These are phyloP conservation scores for Astropecten irregularis DNA, from an alignment of 53 echinoderm and acorn worm species.

Conservation along the genomic window DNA sequence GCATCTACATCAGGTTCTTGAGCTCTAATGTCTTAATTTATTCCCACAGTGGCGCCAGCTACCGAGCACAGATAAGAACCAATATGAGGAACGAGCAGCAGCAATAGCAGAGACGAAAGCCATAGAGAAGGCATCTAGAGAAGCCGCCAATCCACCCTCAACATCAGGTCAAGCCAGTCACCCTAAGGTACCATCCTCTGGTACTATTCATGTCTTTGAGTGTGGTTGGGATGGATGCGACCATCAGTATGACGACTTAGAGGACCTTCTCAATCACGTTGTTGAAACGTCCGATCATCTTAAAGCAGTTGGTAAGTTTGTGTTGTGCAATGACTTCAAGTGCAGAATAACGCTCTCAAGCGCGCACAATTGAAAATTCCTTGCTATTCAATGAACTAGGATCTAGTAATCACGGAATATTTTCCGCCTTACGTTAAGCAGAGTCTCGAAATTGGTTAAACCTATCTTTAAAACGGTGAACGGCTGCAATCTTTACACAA, in stretches of 20 bases:
- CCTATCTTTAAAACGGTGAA: no score
- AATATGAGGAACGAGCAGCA: conserved; percentile 82
- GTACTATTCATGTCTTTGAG: conserved; percentile 77
- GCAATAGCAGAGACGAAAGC: conserved; percentile 68
- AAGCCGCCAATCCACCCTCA: conserved; percentile 33
- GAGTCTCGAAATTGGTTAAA: no score
- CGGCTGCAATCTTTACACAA: no score
- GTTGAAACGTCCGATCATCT: conserved; percentile 82
- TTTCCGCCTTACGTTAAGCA: no score
- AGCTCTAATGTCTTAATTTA: no score
- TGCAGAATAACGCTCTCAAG: background rate
- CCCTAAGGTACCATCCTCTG: conserved; percentile 40
- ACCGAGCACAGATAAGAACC: conserved; percentile 70
- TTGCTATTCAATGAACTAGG: no score
- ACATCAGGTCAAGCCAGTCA: conserved; percentile 7
- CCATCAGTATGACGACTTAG: conserved; percentile 82
- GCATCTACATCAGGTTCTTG: no score
- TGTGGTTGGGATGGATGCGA: conserved; percentile 96
- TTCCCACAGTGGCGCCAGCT: conserved; percentile 86
- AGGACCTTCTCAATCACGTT: conserved; percentile 80
- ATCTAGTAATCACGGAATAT: no score
- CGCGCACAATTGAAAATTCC: background rate
- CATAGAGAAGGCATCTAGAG: conserved; percentile 32
- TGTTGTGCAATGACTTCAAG: no score
- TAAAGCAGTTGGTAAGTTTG: conserved; percentile 56